Evolutionary conservation across 1,140 invertebrate species (phyloP), one percentile per base, ranked within the genome.

Genomic region (Arctopsyche grandis): DNA sequence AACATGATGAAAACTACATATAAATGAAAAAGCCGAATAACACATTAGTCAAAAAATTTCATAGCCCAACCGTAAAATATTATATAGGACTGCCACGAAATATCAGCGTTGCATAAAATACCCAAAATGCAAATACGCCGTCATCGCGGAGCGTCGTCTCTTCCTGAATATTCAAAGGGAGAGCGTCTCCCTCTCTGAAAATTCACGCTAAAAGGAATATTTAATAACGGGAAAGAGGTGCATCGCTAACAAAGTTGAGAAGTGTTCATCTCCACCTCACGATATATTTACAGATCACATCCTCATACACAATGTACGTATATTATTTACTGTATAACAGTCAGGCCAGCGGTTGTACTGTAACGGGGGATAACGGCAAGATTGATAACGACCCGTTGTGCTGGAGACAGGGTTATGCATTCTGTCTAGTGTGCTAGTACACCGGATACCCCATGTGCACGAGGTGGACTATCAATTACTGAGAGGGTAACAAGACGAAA

Each of bases 391-490:
- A 10, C 3, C 48, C 48, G 48, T 52, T 52, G 48, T 52, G 48
- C 48, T 52, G 48, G 48, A 52, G 48, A 52, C 48, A 52, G 48
- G 48, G 48, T 52, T 52, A 52, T 52, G 48, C 48, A 52, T 52
- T 52, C 48, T 52, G 48, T 52, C 48, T 52, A 52, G 48, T 52
- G 10, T 52, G 12, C 48, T 52, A 52, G 12, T 46, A 46, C 5
- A 52, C 48, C 16, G 48, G 16, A 16, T 52, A 14, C 12, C 48
- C 48, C 48, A 52, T 52, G 48, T 52, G 48, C 48, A 52, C 48
- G 12, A 16, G 48, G 10, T 52, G 10, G 48, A 52, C 48, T 52
- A 52, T 52, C 48, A 52, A 52, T 52, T 52, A 52, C 48, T 38
- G 29, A n/a, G 29, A 52, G 12, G 10, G 16, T 52, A 52, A 52